phyloP scores from a whole-genome alignment of 2,888 invertebrate genomes.

The Stenodema calcarata region DNA sequence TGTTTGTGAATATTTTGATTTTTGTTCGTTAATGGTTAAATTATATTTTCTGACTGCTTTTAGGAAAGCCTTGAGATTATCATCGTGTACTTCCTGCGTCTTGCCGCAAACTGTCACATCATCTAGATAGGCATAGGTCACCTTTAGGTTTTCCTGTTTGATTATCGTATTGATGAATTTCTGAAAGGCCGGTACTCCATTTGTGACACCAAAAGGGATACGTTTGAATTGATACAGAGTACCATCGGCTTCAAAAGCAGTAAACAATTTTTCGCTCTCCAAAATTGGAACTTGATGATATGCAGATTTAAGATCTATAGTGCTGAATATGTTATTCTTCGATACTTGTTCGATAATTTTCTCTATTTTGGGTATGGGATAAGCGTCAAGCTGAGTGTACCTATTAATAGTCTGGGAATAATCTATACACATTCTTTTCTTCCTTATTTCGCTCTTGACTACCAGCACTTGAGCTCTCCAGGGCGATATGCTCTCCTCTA shows the following conservation, averaged over 20 bases:
- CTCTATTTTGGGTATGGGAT: neutral
- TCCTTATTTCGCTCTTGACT: neutral
- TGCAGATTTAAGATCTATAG: neutral
- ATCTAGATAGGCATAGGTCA: neutral
- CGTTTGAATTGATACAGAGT: slow-evolving; percentile 51
- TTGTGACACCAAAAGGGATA: neutral
- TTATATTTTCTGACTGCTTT: neutral
- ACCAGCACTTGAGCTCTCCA: neutral
- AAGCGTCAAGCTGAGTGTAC: neutral
- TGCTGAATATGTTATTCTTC: neutral
- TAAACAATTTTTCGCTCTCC: neutral
- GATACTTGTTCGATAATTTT: neutral
- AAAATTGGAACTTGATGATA: neutral
- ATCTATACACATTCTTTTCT: neutral
- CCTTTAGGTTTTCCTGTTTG: neutral
- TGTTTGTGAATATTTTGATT: neutral
- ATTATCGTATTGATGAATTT: neutral
- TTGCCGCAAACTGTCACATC: neutral
- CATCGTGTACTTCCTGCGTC: neutral
- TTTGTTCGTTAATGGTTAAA: neutral
- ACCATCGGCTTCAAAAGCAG: neutral
- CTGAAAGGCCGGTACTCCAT: neutral
- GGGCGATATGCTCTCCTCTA: slow-evolving; percentile 26
- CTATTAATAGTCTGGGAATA: neutral
- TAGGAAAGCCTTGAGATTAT: neutral